phyloP scores from a whole-genome alignment of 2,113 vertebrate genomes.

The Notiomystis cincta region DNA sequence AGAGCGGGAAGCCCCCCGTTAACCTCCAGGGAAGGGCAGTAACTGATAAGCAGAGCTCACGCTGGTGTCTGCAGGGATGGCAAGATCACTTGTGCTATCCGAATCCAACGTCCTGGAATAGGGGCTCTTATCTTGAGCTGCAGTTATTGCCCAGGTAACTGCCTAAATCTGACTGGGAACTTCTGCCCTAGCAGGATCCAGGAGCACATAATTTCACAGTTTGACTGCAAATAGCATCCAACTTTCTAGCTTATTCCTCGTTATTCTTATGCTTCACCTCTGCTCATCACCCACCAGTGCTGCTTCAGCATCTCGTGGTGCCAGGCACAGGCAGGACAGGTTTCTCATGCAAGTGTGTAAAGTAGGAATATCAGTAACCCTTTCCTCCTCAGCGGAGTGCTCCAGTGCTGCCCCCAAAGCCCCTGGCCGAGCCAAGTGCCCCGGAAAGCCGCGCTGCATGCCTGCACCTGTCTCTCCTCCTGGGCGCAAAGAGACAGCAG shows the following conservation, averaged over 20 bases:
- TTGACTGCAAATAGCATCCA: not conserved
- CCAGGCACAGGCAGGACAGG: not conserved
- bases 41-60: not conserved
- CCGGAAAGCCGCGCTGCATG: accelerated
- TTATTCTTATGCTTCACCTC: not conserved
- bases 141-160: not conserved
- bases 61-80: not conserved
- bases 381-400: not conserved
- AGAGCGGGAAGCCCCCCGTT: not conserved
- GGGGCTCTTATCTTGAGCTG: not conserved
- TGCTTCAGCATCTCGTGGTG: not conserved
- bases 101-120: accelerated
- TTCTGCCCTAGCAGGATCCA: not conserved
- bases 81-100: not conserved
- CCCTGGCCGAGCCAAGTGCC: accelerated
- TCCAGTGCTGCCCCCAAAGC: not conserved
- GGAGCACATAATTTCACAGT: not conserved
- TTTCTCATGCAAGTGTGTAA: not conserved
- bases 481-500: not conserved
- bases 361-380: not conserved
- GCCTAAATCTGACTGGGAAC: not conserved
- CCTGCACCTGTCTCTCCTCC: not conserved
- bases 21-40: not conserved
- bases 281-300: not conserved
- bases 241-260: not conserved